A percentile compares a stretch with the other conserved stretches of the same genome.
Evolutionary conservation across 2,888 invertebrate genomes (phyloP).

Genomic region (Philonicus albiceps): DNA sequence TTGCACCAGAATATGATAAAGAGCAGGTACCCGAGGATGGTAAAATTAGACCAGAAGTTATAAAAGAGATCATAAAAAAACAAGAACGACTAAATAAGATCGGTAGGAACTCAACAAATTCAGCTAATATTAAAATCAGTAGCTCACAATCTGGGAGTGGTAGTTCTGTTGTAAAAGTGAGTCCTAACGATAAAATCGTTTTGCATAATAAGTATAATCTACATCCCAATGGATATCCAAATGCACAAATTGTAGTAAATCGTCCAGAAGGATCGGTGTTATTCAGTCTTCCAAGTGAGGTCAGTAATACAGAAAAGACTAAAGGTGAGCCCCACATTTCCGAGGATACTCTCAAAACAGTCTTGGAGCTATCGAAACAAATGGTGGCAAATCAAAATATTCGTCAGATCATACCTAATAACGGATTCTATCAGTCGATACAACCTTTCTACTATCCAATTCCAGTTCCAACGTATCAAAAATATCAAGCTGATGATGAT

Average conservation of each 20-base stretch:
- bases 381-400: slow-evolving; percentile 61
- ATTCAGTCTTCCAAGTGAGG: slow-evolving; percentile 55
- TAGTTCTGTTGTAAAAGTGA: slow-evolving; percentile 48
- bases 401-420: slow-evolving; percentile 56
- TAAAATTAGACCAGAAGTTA: slow-evolving; percentile 48
- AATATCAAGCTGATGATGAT: slow-evolving; percentile 49
- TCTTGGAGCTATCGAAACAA: slow-evolving; percentile 62
- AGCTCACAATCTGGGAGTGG: neutral
- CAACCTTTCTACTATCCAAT: slow-evolving; percentile 58
- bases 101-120: slow-evolving; percentile 2
- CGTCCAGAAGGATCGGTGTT: slow-evolving; percentile 61
- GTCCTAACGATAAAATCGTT: slow-evolving; percentile 58
- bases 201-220: slow-evolving; percentile 52
- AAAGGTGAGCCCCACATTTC: slow-evolving; percentile 57
- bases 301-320: neutral
- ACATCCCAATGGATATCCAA: slow-evolving; percentile 54
- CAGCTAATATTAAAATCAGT: neutral
- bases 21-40: slow-evolving; percentile 46
- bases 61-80: slow-evolving; percentile 47
- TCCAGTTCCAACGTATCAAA: slow-evolving; percentile 26
- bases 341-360: slow-evolving; percentile 61
- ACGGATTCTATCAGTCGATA: slow-evolving; percentile 55
- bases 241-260: slow-evolving; percentile 62
- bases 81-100: slow-evolving; percentile 44
- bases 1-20: slow-evolving; percentile 51